Conservation (phyloP, 2,888 invertebrate species). For the Bruchidius siliquastri region DNA sequence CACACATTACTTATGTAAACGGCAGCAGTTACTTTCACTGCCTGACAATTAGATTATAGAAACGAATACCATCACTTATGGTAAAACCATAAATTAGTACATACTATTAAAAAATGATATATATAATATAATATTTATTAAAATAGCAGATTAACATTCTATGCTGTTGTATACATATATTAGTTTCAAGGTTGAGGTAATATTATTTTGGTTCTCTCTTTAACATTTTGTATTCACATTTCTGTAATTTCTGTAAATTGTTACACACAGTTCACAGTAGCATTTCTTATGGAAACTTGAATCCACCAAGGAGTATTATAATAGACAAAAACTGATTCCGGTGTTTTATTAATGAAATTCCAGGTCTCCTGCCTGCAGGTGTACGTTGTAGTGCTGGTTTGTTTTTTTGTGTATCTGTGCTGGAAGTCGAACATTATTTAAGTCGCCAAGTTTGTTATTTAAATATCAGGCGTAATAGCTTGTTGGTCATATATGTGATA, state of each 20-base stretch:
- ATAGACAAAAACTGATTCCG: too few species aligned
- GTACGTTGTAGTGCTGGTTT: too few species aligned
- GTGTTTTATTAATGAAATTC: too few species aligned
- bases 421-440: too few species aligned
- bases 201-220: neutral
- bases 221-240: neutral
- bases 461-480: too few species aligned
- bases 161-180: neutral
- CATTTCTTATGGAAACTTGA: too few species aligned
- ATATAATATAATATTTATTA: neutral
- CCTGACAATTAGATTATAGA: neutral
- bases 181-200: neutral
- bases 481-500: too few species aligned
- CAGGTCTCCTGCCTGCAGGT: too few species aligned
- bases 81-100: neutral
- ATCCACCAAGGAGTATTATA: too few species aligned
- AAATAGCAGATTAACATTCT: neutral
- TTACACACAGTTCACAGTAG: too few species aligned
- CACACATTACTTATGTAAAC: neutral
- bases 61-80: neutral
- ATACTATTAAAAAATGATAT: neutral
- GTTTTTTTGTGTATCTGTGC: too few species aligned
- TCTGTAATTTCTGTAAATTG: neutral
- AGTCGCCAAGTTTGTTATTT: too few species aligned
- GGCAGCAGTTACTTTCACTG: neutral